Evolutionary conservation across 1,140 invertebrate genomes (phyloP).

Genomic region (Drosophila willistoni): DNA sequence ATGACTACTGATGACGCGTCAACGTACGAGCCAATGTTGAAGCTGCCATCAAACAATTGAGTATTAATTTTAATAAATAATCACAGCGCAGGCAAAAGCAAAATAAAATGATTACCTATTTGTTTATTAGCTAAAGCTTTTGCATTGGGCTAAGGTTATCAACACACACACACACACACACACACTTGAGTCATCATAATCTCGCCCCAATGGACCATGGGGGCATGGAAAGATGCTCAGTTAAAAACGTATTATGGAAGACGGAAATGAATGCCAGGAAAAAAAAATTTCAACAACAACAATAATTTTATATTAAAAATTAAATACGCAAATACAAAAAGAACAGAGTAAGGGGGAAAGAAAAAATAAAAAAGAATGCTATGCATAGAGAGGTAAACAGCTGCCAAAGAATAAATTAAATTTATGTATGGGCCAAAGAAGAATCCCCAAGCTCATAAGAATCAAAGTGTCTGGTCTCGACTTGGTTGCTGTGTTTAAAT

Average conservation of each 20-base stretch:
- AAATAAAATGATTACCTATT: constrained; percentile 46
- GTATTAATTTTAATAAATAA: constrained; percentile 81
- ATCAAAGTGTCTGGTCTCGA: constrained; percentile 41
- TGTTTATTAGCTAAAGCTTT: constrained; percentile 53
- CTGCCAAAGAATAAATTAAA: constrained; percentile 77
- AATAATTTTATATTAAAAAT: constrained; percentile 51
- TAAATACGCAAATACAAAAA: constrained; percentile 68
- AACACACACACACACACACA: constrained; percentile 60
- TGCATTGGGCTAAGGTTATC: constrained; percentile 65
- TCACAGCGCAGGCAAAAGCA: constrained; percentile 66
- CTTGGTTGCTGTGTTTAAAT: constrained; percentile 58
- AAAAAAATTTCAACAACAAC: constrained; percentile 48
- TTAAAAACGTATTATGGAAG: constrained; percentile 81
- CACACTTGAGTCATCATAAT: constrained; percentile 64
- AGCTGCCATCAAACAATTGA: constrained; percentile 74
- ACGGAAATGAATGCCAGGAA: constrained; percentile 77
- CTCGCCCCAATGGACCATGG: constrained; percentile 51
- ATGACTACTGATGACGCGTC: constrained; percentile 64
- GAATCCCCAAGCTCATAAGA: constrained; percentile 33
- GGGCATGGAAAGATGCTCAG: constrained; percentile 42
- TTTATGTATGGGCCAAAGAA: constrained; percentile 52
- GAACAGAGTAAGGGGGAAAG: constrained; percentile 7
- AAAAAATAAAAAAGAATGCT: constrained; percentile 24
- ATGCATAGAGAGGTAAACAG: constrained; percentile 65
- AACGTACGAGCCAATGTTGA: constrained; percentile 33